Conservation (phyloP, 2,797 vertebrate species). For the Paramormyrops hopkinsi region DNA sequence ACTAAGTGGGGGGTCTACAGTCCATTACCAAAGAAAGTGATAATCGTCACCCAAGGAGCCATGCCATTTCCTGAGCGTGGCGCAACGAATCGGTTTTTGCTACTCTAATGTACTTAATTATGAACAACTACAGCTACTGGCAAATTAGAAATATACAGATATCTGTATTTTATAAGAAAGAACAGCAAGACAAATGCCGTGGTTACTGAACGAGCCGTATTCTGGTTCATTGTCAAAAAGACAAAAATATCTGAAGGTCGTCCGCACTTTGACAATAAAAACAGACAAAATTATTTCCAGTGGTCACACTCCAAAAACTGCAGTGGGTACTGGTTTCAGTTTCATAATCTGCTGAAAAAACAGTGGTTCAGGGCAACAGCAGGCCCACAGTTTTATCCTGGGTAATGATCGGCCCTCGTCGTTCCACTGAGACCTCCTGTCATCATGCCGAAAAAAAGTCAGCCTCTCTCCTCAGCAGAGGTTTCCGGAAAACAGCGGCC, state of each 20-base stretch:
- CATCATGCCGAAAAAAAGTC: not conserved
- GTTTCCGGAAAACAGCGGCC: not conserved
- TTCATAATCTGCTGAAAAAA: not conserved
- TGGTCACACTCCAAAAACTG: not conserved
- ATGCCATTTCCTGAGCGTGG: not conserved
- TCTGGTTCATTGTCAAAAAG: not conserved
- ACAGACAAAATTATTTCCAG: not conserved
- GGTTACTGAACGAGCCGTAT: not conserved
- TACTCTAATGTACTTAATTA: not conserved
- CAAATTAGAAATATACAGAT: slow-evolving; percentile 9
- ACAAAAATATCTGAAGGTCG: not conserved
- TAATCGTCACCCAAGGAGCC: not conserved
- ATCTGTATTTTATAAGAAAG: not conserved
- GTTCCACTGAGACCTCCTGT: not conserved
- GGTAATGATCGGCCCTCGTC: not conserved
- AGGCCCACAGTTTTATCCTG: not conserved
- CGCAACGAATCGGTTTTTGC: not conserved
- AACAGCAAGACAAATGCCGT: not conserved
- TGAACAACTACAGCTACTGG: slow-evolving; percentile 4
- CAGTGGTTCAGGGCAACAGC: not conserved
- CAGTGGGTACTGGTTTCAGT: not conserved
- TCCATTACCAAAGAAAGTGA: not conserved
- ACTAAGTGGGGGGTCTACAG: slow-evolving; percentile 7
- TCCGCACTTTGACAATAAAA: not conserved
- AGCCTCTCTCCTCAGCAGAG: not conserved